Evolutionary conservation across 2,888 invertebrate genomes (phyloP), one percentile per base, ranked within the genome.

Genomic region (Uropetala carovei): DNA sequence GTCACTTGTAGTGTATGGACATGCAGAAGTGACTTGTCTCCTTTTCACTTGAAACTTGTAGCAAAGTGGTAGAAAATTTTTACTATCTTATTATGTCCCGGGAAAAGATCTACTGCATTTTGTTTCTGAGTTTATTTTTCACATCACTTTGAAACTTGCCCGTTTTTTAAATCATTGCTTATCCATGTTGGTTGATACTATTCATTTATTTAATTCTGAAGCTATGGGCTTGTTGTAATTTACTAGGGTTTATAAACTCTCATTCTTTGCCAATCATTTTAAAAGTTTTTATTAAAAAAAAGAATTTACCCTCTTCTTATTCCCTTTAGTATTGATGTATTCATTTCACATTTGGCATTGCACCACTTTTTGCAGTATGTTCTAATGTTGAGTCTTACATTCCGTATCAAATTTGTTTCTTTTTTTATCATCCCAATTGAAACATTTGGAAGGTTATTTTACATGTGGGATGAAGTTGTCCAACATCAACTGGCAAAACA

Each of bases 71-170:
- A 89, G 89, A 89, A 89, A 83, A 83, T 56, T 89, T 89, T 89
- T 89, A 64, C 75, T 75, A 75, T 75, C 75, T 75, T 89, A 83
- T 57, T 57, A 83, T 83, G 89, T 89, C 64, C 89, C 64, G 64
- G 89, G 89, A 89, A 89, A 89, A 89, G 57, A 89, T 89, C 89
- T 89, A 89, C 89, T 89, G 89, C 89, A 89, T 89, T 89, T 89
- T 89, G 89, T 89, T 89, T 64, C 89, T 89, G 64, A 89, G 43
- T 89, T 89, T 89, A 89, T 89, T 89, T 86, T 89, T 89, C 89
- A 89, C 89, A 60, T 89, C 89, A 86, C 59, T 89, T 75, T 43
- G 89, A 60, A 89, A 64, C 43, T 89, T 89, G 89, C 89, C 89
- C 89, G 89, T 68, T 89, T 89, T 86, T 64, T 89, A 60, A 89